Percentiles rank a stretch among this genome's conserved stretches.
Evolutionary conservation across 2,113 vertebrate species (phyloP).

Genomic region (Miniopterus natalensis): DNA sequence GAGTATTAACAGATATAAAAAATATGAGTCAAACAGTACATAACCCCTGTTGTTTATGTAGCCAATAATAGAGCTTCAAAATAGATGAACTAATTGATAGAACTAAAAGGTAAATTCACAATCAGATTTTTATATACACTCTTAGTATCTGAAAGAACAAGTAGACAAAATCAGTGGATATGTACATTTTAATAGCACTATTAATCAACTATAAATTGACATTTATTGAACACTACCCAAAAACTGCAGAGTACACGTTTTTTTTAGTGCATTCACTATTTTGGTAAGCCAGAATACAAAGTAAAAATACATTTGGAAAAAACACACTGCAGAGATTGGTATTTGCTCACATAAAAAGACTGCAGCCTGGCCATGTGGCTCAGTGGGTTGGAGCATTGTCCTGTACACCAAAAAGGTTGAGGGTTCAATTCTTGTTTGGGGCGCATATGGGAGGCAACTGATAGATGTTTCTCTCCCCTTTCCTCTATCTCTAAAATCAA

Average conservation of each 20-base stretch:
- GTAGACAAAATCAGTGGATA: not conserved
- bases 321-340: not conserved
- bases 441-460: not conserved
- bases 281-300: not conserved
- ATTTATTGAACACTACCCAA: not conserved
- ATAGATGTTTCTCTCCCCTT: not conserved
- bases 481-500: not conserved
- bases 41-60: not conserved
- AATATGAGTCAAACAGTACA: not conserved
- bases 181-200: not conserved
- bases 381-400: not conserved
- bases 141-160: not conserved
- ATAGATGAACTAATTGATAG: not conserved
- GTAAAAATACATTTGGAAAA: slow-evolving; percentile 3
- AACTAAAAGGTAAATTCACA: not conserved
- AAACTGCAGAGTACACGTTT: not conserved
- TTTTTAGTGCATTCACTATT: not conserved
- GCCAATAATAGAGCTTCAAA: not conserved
- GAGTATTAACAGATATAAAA: not conserved
- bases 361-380: not conserved
- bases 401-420: not conserved
- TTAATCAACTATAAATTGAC: not conserved
- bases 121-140: not conserved
- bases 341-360: not conserved
- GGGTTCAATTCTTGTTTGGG: not conserved